phyloP scores from a whole-genome alignment of 2,797 vertebrate species.

The Sebastolobus alascanus region DNA sequence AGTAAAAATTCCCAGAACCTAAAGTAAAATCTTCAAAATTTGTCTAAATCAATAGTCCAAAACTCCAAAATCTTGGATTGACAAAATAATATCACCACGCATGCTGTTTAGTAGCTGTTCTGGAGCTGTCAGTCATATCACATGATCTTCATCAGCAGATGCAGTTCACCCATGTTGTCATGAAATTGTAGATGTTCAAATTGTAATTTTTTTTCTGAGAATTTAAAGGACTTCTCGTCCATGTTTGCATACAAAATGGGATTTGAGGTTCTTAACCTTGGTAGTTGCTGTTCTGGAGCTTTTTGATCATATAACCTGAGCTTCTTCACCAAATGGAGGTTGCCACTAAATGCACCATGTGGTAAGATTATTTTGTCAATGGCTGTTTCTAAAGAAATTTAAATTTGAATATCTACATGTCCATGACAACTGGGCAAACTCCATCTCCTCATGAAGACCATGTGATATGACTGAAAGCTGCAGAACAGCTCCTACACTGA shows the following conservation, averaged over 20 bases:
- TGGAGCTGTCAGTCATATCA: not conserved
- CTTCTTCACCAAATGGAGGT: not conserved
- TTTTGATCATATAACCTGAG: not conserved
- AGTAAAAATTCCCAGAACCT: not conserved
- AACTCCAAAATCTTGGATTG: no score
- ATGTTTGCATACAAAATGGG: not conserved
- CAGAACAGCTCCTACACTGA: not conserved
- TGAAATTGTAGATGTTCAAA: not conserved
- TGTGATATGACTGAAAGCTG: not conserved
- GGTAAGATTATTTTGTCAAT: not conserved
- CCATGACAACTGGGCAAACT: not conserved
- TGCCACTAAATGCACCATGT: not conserved
- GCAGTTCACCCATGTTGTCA: not conserved
- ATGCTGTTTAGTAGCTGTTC: not conserved
- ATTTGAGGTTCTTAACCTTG: not conserved
- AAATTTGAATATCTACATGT: not conserved
- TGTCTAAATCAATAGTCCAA: no score
- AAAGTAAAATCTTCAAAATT: not conserved
- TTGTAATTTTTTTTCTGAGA: no score
- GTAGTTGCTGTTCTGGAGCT: not conserved
- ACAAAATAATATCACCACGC: no score
- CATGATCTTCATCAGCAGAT: not conserved
- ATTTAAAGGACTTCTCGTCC: not conserved
- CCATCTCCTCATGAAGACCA: not conserved
- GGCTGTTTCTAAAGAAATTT: not conserved